phyloP scores from a whole-genome alignment of 2,797 vertebrate genomes.

The Eulemur coronatus region DNA sequence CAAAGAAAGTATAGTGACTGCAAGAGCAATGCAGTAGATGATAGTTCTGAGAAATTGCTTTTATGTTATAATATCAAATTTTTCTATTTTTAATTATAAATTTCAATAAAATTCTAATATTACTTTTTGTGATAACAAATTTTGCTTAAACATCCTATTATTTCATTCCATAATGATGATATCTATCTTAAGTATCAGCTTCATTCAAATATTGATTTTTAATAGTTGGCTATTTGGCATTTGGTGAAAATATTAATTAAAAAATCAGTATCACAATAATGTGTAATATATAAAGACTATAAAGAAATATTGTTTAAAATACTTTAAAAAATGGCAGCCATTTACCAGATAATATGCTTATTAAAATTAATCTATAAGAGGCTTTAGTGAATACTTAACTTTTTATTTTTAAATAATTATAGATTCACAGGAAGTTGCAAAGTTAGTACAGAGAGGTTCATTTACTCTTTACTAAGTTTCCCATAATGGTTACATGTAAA shows the following conservation, averaged over 20 bases:
- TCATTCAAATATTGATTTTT: background rate
- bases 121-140: background rate
- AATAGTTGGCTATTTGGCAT: background rate
- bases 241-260: background rate
- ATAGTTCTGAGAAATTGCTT: background rate
- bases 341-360: background rate
- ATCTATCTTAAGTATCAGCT: background rate
- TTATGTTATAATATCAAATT: background rate
- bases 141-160: background rate
- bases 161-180: background rate
- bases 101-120: background rate
- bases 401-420: background rate
- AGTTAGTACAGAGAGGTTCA: too few relatives aligned
- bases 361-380: background rate
- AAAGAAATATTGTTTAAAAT: background rate
- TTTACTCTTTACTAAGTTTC: background rate
- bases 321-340: background rate
- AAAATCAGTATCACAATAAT: background rate
- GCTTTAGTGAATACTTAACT: background rate
- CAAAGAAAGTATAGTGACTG: background rate
- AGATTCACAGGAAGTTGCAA: background rate
- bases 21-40: background rate
- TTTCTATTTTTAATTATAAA: background rate
- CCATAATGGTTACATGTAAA: background rate
- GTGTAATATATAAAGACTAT: background rate